A percentile compares a stretch with the other conserved stretches of the same genome.
These are phyloP conservation scores for Ellobium chinense DNA, from an alignment of 2,888 invertebrate genomes.

Conservation along the genomic window DNA sequence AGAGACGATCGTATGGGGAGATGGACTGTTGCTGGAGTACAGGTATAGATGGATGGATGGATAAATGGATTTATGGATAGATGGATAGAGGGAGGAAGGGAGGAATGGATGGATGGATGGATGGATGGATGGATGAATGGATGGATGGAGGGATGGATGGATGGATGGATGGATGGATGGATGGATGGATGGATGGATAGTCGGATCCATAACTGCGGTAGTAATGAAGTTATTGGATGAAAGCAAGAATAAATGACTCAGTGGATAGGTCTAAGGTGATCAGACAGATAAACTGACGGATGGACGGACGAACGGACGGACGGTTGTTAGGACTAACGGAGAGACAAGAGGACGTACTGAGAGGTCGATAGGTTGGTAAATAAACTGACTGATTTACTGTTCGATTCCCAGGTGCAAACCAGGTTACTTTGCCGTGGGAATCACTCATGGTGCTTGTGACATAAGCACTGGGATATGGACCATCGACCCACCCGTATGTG, in stretches of 20 bases:
- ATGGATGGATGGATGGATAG: too few species aligned
- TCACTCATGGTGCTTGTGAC: constrained; percentile 56
- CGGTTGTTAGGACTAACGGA: background rate
- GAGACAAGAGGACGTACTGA: background rate
- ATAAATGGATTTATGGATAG: too few species aligned
- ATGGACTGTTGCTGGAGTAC: constrained; percentile 54
- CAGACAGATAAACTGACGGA: background rate
- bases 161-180: too few species aligned
- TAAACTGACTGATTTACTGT: background rate
- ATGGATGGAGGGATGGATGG: too few species aligned
- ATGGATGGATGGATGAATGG: too few species aligned
- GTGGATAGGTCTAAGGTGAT: background rate
- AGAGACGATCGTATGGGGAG: constrained; percentile 53
- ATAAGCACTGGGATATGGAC: constrained; percentile 52
- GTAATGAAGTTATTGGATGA: too few species aligned
- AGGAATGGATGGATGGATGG: too few species aligned
- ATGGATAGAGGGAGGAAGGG: too few species aligned
- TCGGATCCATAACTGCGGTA: background rate
- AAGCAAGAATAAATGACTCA: too few species aligned
- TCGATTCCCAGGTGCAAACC: constrained; percentile 40
- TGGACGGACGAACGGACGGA: background rate
- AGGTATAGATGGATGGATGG: too few species aligned
- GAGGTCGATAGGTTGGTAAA: background rate
- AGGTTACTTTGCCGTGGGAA: constrained; percentile 50
- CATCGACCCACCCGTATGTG: constrained; percentile 52